Conservation (phyloP, 2,113 vertebrate genomes). For the Stigmatopora argus region DNA sequence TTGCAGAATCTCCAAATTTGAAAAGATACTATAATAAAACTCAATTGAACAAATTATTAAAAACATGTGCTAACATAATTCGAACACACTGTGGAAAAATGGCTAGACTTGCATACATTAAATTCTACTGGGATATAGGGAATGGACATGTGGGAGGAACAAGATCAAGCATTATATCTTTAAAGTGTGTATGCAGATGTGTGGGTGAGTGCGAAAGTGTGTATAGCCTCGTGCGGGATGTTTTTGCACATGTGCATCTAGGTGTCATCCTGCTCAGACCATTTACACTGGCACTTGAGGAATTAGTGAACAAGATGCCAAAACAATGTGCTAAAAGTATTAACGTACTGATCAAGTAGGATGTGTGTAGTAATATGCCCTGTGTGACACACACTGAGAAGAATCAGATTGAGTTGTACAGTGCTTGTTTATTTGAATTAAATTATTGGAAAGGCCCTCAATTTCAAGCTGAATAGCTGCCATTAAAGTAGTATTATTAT, state of each 20-base stretch:
- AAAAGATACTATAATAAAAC: background rate
- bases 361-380: constrained; percentile 14
- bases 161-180: constrained; percentile 41
- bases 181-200: constrained; percentile 38
- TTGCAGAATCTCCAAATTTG: background rate
- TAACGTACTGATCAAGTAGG: constrained; percentile 46
- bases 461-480: too few relatives aligned
- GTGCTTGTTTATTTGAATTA: background rate
- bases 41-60: background rate
- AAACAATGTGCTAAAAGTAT: constrained; percentile 66
- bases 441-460: background rate
- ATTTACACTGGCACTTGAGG: constrained; percentile 46
- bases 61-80: background rate
- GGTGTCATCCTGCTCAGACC: constrained; percentile 19
- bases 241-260: constrained; percentile 4
- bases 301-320: constrained; percentile 59
- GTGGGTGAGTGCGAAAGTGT: constrained; percentile 17
- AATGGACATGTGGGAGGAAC: constrained; percentile 27
- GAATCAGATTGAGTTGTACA: constrained; percentile 47
- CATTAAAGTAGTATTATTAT: too few relatives aligned
- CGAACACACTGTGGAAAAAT: constrained; percentile 37
- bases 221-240: background rate
- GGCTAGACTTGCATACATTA: constrained; percentile 35
- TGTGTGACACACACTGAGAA: constrained; percentile 7
- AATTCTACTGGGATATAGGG: constrained; percentile 45